Percentiles rank a stretch among this genome's conserved stretches.
phyloP scores from a whole-genome alignment of 2,888 invertebrate genomes.

The Microctonus aethiopoides region DNA sequence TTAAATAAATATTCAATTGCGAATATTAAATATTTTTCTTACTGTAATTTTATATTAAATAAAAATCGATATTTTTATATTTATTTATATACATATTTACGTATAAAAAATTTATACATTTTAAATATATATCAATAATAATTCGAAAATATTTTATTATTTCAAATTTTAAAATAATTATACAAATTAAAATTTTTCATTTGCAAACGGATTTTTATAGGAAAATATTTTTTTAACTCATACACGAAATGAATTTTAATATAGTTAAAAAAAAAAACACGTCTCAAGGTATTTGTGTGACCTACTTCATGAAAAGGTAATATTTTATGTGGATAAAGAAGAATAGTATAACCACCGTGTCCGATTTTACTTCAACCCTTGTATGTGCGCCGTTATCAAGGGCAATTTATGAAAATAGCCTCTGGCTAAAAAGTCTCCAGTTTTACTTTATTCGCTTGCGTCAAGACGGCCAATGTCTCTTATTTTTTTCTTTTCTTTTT shows the following conservation, averaged over 20 bases:
- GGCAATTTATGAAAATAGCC: slow-evolving; percentile 19
- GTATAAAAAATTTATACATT: too few relatives aligned
- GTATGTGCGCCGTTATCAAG: slow-evolving; percentile 18
- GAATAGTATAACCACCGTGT: background rate
- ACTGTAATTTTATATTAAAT: background rate
- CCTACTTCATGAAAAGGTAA: background rate
- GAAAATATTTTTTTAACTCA: background rate
- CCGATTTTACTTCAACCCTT: slow-evolving; percentile 3
- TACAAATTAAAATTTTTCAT: background rate
- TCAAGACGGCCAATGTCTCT: slow-evolving; percentile 22
- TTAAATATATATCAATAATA: background rate
- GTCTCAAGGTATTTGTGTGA: background rate
- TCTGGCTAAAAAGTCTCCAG: background rate
- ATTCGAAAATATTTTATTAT: background rate
- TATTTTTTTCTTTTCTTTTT: background rate
- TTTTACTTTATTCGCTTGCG: background rate
- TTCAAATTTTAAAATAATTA: background rate
- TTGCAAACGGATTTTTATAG: background rate
- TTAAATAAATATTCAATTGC: too few relatives aligned
- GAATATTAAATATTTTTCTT: too few relatives aligned
- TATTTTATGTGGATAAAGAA: slow-evolving; percentile 8
- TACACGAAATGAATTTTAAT: background rate
- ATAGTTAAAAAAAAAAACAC: background rate
- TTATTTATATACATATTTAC: too few relatives aligned
- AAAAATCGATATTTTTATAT: too few relatives aligned